Conservation (phyloP, 2,888 invertebrate genomes). For the Stenchaetothrips biformis region DNA sequence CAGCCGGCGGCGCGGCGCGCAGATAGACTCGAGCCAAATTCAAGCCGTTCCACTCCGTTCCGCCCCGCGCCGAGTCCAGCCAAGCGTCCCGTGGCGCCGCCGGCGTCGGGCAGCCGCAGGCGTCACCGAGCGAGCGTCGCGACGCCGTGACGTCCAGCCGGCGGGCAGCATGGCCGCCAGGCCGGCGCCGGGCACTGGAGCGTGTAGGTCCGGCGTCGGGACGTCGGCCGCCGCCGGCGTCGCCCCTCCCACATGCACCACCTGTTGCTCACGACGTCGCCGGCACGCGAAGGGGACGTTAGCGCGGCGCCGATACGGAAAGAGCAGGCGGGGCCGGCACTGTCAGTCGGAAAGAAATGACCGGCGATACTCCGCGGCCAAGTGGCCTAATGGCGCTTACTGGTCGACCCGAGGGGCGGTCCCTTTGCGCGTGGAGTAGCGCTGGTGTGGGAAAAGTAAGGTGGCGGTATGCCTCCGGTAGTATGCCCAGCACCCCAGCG, state of each 20-base stretch:
- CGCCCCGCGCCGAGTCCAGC: background rate
- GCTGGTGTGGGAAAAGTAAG: no score
- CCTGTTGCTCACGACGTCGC: background rate
- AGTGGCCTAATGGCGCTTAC: no score
- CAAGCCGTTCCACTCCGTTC: background rate
- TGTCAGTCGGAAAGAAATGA: no score
- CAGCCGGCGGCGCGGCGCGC: no score
- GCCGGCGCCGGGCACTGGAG: background rate
- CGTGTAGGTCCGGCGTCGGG: background rate
- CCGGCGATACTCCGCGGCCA: no score
- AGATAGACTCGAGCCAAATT: no score
- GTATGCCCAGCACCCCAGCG: no score
- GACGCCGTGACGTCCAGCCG: background rate
- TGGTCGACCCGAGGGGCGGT: no score
- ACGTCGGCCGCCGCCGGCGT: background rate
- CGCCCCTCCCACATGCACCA: background rate
- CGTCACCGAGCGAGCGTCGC: background rate
- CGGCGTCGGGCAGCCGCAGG: background rate
- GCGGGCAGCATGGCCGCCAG: background rate
- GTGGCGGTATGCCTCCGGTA: no score
- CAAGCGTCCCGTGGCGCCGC: background rate
- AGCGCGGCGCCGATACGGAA: no score
- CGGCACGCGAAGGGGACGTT: background rate
- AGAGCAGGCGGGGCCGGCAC: no score
- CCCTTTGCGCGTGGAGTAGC: no score